Percentiles rank a stretch among this genome's conserved stretches.
phyloP scores from a whole-genome alignment of 2,888 invertebrate species.

The Girardia tigrina region DNA sequence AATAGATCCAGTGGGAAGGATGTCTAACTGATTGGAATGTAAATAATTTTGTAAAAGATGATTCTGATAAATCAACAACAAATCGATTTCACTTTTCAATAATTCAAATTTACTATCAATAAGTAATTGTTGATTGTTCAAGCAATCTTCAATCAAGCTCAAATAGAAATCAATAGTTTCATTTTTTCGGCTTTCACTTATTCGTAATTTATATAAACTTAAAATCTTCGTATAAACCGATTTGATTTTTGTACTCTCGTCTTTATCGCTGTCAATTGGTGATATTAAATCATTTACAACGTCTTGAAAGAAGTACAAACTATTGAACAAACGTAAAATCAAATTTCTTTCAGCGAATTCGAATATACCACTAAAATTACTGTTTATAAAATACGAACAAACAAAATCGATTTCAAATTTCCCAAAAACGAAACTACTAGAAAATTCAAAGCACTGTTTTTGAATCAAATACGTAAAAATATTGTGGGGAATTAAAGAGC shows the following conservation, averaged over 20 bases:
- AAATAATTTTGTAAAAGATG: not conserved
- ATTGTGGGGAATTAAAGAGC: not conserved
- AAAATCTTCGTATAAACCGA: not conserved
- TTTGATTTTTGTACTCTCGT: too few relatives aligned
- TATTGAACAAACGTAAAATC: not conserved
- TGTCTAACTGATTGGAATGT: not conserved
- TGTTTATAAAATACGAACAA: not conserved
- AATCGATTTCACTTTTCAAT: not conserved
- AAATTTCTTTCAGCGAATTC: not conserved
- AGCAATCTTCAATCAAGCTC: not conserved
- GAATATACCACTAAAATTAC: not conserved
- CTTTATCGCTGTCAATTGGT: not conserved
- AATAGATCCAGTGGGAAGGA: not conserved
- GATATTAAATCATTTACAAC: not conserved
- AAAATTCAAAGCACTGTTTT: not conserved
- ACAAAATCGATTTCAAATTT: conserved; percentile 11
- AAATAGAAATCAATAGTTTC: not conserved
- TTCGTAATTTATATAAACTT: not conserved
- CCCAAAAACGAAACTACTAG: not conserved
- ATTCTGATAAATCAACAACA: not conserved
- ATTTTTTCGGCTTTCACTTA: not conserved
- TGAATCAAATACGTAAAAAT: not conserved
- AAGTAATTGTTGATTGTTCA: not conserved
- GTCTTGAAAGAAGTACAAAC: not conserved
- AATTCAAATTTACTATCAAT: not conserved